phyloP scores from a whole-genome alignment of 2,888 invertebrate genomes.

The Colostygia pectinataria region DNA sequence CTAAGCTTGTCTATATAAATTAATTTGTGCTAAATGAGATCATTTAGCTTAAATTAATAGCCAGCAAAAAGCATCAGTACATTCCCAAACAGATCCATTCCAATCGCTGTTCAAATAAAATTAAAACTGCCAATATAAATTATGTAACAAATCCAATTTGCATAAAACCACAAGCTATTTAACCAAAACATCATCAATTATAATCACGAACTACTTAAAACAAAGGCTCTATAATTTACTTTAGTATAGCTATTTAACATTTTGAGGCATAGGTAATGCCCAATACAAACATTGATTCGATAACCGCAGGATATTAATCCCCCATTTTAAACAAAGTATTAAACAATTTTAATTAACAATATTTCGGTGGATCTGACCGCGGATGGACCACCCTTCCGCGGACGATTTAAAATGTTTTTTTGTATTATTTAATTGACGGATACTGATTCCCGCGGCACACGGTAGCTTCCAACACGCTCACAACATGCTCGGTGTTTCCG shows the following conservation, averaged over 20 bases:
- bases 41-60: constrained; percentile 25
- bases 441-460: constrained; percentile 38
- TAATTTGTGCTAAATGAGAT: too few relatives aligned
- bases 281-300: constrained; percentile 62
- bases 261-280: constrained; percentile 45
- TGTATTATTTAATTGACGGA: constrained; percentile 49
- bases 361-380: constrained; percentile 49
- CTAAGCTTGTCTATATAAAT: constrained; percentile 17
- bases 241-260: constrained; percentile 43
- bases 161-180: constrained; percentile 28
- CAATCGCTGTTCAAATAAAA: constrained; percentile 26
- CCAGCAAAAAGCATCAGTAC: constrained; percentile 22
- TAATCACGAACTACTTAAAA: constrained; percentile 36
- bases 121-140: constrained; percentile 25
- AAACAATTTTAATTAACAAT: constrained; percentile 71
- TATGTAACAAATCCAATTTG: constrained; percentile 31
- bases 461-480: constrained; percentile 34
- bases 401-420: constrained; percentile 61
- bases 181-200: constrained; percentile 30
- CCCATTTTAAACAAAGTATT: constrained; percentile 61
- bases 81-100: constrained; percentile 18
- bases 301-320: constrained; percentile 69
- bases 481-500: constrained; percentile 55
- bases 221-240: constrained; percentile 38
- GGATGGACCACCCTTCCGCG: constrained; percentile 51